Conservation (phyloP, 2,888 invertebrate genomes). For the Andrena praecox region DNA sequence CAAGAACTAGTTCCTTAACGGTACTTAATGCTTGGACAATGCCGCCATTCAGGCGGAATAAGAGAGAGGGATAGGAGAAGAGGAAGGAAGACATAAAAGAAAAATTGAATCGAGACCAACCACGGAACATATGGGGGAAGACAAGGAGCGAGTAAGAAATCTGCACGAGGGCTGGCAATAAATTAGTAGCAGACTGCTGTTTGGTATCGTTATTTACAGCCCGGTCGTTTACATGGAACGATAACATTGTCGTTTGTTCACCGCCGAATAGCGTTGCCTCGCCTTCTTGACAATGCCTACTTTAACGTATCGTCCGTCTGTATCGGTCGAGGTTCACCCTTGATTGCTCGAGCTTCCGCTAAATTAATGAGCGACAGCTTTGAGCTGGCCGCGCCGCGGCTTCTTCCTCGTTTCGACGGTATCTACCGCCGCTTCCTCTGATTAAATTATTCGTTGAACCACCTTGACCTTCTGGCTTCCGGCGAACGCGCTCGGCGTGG, state of each 20-base stretch:
- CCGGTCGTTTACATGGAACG: conserved; percentile 35
- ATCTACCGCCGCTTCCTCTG: conserved; percentile 23
- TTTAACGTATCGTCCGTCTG: conserved; percentile 54
- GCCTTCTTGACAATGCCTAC: conserved; percentile 51
- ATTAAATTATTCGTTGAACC: conserved; percentile 50
- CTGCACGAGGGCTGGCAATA: conserved; percentile 52
- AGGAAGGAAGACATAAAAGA: conserved; percentile 11
- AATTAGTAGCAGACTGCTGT: conserved; percentile 64
- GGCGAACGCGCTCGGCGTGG: neutral
- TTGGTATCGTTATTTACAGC: conserved; percentile 65
- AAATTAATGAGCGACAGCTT: conserved; percentile 67
- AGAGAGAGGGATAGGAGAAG: conserved; percentile 22
- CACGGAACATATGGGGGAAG: neutral
- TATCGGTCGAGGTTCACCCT: conserved; percentile 34
- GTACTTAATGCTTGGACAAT: conserved; percentile 63
- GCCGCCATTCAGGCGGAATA: conserved; percentile 58
- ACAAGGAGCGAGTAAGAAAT: conserved; percentile 22
- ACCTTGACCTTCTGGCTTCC: conserved; percentile 46
- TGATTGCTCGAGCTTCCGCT: conserved; percentile 36
- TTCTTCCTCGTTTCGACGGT: conserved; percentile 25
- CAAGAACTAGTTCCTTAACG: too few relatives aligned
- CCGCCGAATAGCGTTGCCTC: conserved; percentile 27
- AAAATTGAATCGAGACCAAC: conserved; percentile 31
- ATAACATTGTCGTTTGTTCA: conserved; percentile 69
- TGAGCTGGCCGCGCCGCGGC: conserved; percentile 32